Percentiles rank a stretch among this genome's conserved stretches.
These are phyloP conservation scores for Cybosia mesomella DNA, from an alignment of 2,888 invertebrate genomes.

Conservation along the genomic window DNA sequence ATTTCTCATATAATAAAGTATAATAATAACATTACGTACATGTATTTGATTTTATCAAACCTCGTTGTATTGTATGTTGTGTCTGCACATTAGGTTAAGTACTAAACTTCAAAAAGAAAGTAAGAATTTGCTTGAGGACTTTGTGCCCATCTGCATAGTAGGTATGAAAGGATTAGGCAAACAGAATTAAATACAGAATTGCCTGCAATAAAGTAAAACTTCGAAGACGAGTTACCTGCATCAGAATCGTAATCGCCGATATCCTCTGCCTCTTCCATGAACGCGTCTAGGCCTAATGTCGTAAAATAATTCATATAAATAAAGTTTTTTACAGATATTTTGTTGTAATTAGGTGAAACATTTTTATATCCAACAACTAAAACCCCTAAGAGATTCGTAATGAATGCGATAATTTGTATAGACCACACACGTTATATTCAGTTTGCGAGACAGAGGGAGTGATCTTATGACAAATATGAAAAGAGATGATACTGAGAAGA, in stretches of 20 bases:
- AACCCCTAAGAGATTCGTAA: no score
- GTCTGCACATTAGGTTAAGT: neutral
- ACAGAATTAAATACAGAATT: neutral
- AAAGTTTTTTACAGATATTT: neutral
- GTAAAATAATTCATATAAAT: neutral
- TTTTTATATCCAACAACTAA: no score
- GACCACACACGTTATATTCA: neutral
- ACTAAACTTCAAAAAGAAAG: neutral
- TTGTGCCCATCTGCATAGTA: neutral
- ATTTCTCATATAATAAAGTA: no score
- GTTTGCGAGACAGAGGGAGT: neutral
- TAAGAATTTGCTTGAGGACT: neutral
- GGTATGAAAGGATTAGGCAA: no score
- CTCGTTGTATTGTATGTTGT: no score
- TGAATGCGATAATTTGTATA: no score
- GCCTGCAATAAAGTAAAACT: neutral
- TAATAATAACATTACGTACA: no score
- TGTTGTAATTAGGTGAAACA: neutral
- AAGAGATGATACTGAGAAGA: neutral
- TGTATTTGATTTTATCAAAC: no score
- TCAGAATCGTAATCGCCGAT: neutral
- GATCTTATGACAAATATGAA: neutral
- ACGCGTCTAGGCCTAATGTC: neutral
- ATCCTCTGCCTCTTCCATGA: neutral
- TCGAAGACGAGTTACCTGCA: neutral